A percentile compares a stretch with the other conserved stretches of the same genome.
These are phyloP conservation scores for Prenolepis imparis DNA, from an alignment of 2,888 invertebrate species.

Conservation along the genomic window DNA sequence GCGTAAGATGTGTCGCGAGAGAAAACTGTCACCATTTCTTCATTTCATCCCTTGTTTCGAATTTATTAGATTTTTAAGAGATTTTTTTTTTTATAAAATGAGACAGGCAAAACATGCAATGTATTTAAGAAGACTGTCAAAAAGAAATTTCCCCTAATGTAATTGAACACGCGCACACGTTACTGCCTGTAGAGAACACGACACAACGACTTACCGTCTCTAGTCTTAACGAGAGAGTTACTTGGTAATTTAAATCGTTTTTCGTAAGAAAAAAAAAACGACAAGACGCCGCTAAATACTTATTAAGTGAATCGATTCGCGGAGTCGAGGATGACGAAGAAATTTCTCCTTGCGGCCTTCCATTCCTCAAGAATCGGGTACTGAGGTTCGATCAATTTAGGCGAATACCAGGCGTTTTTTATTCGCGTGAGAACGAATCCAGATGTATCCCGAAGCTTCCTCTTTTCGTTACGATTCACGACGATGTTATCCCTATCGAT, in stretches of 20 bases:
- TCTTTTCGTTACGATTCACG: constrained; percentile 36
- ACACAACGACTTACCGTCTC: constrained; percentile 83
- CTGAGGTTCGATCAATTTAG: constrained; percentile 2
- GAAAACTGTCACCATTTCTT: not conserved
- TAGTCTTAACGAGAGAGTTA: constrained; percentile 76
- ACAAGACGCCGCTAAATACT: constrained; percentile 2
- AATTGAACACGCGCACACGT: constrained; percentile 60
- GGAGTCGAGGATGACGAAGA: not conserved
- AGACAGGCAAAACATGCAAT: constrained; percentile 1
- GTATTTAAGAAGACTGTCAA: not conserved
- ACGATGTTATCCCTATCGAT: constrained; percentile 26
- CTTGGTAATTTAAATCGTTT: constrained; percentile 75
- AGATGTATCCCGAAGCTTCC: constrained; percentile 24
- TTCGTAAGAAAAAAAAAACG: constrained; percentile 65
- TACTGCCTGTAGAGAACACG: constrained; percentile 74
- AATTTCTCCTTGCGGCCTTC: constrained; percentile 15
- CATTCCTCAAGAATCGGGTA: constrained; percentile 20
- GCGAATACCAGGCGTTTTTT: not conserved
- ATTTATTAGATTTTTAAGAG: not conserved
- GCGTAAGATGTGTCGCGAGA: constrained; percentile 1
- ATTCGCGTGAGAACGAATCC: not conserved
- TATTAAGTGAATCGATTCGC: not conserved
- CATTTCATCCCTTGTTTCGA: not conserved
- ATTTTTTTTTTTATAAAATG: not conserved
- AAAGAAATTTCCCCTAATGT: constrained; percentile 13